These are phyloP conservation scores for Dreissena polymorpha DNA, from an alignment of 1,140 invertebrate species.

Conservation along the genomic window DNA sequence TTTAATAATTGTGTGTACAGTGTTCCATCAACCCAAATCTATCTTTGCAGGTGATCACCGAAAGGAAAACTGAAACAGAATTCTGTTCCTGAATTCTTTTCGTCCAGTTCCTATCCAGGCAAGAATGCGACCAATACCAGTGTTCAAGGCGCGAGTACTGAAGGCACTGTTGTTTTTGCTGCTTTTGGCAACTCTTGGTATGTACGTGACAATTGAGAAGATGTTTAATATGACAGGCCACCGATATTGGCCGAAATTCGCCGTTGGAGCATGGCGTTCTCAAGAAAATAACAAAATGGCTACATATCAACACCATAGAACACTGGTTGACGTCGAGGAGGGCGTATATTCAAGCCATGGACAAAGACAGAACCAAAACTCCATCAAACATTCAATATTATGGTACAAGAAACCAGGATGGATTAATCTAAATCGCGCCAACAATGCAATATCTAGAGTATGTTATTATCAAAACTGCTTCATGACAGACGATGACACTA, in stretches of 20 bases:
- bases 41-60: too few species aligned
- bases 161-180: too few species aligned
- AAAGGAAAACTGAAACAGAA: too few species aligned
- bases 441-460: not conserved
- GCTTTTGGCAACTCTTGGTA: too few species aligned
- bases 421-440: constrained; percentile 3
- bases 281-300: not conserved
- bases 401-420: constrained; percentile 46
- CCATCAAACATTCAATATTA: constrained; percentile 4
- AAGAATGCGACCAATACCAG: too few species aligned
- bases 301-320: not conserved
- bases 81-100: too few species aligned
- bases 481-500: not conserved
- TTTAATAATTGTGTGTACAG: too few species aligned
- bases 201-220: too few species aligned
- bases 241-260: not conserved
- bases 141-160: too few species aligned
- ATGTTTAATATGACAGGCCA: not conserved
- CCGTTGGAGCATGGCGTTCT: not conserved
- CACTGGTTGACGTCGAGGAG: not conserved
- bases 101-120: too few species aligned
- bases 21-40: too few species aligned
- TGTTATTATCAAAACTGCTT: constrained; percentile 32
- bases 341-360: not conserved
- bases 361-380: not conserved